A percentile compares a stretch with the other conserved stretches of the same genome.
Evolutionary conservation across 2,797 vertebrate genomes (phyloP).

Genomic region (Threskiornis aethiopicus): DNA sequence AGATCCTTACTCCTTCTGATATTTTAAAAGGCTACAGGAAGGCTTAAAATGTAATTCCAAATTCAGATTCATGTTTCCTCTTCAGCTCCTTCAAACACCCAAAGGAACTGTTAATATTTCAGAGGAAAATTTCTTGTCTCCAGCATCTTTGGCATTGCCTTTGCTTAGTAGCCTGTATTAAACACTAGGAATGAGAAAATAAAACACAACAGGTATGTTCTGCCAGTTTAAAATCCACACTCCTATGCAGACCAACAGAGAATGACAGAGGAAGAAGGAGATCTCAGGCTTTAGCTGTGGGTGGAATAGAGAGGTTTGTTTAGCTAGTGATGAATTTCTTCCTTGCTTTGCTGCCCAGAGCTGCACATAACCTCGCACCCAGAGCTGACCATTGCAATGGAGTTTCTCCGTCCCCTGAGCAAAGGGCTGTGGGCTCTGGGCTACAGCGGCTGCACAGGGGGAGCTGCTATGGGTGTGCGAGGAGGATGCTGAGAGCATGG

Average conservation of each 20-base stretch:
- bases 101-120: not conserved
- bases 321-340: not conserved
- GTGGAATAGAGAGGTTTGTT: not conserved
- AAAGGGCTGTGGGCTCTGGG: not conserved
- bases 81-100: not conserved
- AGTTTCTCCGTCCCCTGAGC: not conserved
- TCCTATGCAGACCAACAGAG: not conserved
- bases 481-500: not conserved
- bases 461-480: accelerated
- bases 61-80: not conserved
- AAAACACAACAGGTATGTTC: not conserved
- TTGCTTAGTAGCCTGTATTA: not conserved
- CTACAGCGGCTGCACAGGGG: accelerated
- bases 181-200: not conserved
- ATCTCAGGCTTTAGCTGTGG: not conserved
- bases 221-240: not conserved
- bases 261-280: not conserved
- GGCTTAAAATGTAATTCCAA: slow-evolving; percentile 16
- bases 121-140: not conserved
- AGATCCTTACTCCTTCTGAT: slow-evolving; percentile 27
- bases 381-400: accelerated
- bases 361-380: not conserved
- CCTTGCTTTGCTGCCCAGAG: not conserved
- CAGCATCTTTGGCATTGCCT: not conserved
- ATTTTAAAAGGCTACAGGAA: slow-evolving; percentile 33